Evolutionary conservation across 2,797 vertebrate genomes (phyloP), one percentile per base, ranked within the genome.

Genomic region (Capromys pilorides): DNA sequence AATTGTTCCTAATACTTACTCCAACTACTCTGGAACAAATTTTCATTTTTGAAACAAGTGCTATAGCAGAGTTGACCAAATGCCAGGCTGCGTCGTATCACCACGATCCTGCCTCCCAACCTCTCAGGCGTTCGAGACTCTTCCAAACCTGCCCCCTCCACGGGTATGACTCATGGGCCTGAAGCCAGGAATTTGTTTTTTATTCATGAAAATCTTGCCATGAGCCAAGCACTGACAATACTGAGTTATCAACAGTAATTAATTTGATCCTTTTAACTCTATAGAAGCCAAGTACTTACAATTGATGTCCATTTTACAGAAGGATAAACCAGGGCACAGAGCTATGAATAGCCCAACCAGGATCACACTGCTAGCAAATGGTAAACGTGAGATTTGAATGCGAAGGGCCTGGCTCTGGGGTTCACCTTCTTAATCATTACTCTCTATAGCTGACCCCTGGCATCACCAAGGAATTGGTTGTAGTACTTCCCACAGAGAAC

Each of bases 21-120:
- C 77, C 67, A 66, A 51, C 79, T 1, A 0, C 28, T 39, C 41
- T 88, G 86, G 69, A 69, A 93, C 78, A 81, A 78, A 94, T 67
- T 22, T 80, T 51, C 0, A 1, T 93, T 96, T 96, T 80, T 81
- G 71, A 90, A 92, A 80, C 86, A 82, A 95, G 88, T 0, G 0
- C 2, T n/a, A 41, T 10, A 51, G 73, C 81, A 77, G 88, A 93
- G 71, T 0, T 79, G 87, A 81, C 62, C 0, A 0, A 3, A 12
- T 16, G 85, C 87, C 54, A 33, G 86, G 41, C 67, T 13, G 54
- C 18, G 33, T 11, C 2, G 26, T 19, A 9, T 45, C 77, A 21
- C 59, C 73, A n/a, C 18, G 18, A 9, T 41, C 39, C 84, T 14
- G 28, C 39, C 61, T 61, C 73, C 41, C 0, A 1, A 49, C 77